Base-by-base conservation (phyloP, 2,888 invertebrate species). In the Watsonalla cultraria region DNA sequence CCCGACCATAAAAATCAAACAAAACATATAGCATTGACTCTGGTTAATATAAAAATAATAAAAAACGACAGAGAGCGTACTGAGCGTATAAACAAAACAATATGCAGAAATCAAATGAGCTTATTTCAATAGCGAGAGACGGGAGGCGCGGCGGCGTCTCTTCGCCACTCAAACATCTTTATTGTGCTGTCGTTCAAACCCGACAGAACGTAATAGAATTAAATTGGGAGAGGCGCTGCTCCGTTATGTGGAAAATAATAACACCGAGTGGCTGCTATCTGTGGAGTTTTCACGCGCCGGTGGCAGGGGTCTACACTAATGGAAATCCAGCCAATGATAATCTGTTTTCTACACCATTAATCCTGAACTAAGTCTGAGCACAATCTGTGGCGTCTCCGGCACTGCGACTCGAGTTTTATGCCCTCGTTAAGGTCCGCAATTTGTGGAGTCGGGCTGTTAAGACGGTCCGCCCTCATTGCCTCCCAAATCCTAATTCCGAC, bases 331-430 rank as follows among this genome's bases (percentile, higher is more conserved):
- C 87, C 89, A 90, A 91, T 91, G 91, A 91, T 91, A 91, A 91
- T 91, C 91, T 91, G 90, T 90, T 91, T 91, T 91, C 91, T 90
- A 89, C 90, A 90, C 90, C 91, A 91, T 91, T 91, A 91, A 91
- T 91, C 91, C 90, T 86, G 79, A 87, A 89, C 87, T 91, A 90
- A 90, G 89, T 85, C 90, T 89, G 79, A 85, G 89, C 76, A 82
- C 87, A 87, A 88, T 89, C 90, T 90, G 90, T 72, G 90, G 90
- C 87, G 86, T 85, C 86, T 86, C 78, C 76, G 80, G 71, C 79
- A 86, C 84, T 82, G 82, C 78, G 86, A 80, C 79, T 83, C 80
- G 82, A 90, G 90, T 90, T 90, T 90, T 90, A 90, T 90, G 89
- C 78, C 80, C 78, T 88, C 90, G 89, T 90, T 90, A 90, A 88